Conservation (phyloP, 2,797 vertebrate genomes). For the Pristis pectinata region DNA sequence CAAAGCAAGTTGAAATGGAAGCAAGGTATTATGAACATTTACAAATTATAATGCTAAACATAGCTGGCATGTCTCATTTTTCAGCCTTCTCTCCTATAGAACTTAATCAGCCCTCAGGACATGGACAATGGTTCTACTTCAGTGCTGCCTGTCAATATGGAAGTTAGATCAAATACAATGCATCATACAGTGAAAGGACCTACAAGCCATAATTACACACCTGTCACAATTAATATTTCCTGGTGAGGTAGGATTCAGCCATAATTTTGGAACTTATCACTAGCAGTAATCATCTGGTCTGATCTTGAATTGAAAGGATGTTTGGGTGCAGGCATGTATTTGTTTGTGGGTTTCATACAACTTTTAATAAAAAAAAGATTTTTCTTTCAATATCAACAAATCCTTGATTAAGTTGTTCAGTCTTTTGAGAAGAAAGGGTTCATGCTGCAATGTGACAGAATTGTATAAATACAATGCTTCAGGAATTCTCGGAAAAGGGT, state of each 20-base stretch:
- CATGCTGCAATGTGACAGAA: no score
- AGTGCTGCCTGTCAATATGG: neutral
- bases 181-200: neutral
- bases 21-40: neutral
- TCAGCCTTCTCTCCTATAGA: neutral
- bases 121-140: neutral
- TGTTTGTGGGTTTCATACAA: no score
- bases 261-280: neutral
- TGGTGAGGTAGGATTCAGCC: neutral
- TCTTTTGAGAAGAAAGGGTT: no score
- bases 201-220: neutral
- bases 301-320: neutral
- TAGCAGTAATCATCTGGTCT: neutral
- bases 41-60: neutral
- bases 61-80: neutral
- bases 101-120: neutral
- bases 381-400: no score
- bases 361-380: no score
- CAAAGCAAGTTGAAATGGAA: neutral
- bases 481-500: neutral
- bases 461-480: no score
- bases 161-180: neutral
- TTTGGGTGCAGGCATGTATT: neutral
- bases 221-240: neutral
- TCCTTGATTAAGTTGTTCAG: no score